Percentiles rank a stretch among this genome's conserved stretches.
Evolutionary conservation across 2,797 vertebrate species (phyloP).

Genomic region (Hafferia zeledoni): DNA sequence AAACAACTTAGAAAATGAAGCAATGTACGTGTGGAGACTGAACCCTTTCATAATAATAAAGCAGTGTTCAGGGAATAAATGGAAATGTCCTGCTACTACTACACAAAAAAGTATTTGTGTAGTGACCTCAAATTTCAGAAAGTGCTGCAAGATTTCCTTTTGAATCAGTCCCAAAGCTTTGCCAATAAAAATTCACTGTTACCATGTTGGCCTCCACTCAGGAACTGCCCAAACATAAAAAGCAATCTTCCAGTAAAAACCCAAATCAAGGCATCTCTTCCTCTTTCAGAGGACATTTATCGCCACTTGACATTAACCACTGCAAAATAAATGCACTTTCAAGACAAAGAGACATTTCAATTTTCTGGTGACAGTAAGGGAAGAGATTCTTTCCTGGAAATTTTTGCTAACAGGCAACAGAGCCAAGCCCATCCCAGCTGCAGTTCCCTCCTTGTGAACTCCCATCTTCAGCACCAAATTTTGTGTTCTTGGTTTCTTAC

Average conservation of each 20-base stretch:
- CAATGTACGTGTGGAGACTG: neutral
- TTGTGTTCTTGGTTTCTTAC: neutral
- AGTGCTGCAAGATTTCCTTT: neutral
- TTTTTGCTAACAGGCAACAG: neutral
- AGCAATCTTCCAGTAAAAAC: neutral
- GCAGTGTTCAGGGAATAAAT: neutral
- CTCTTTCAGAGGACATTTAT: slow-evolving; percentile 43
- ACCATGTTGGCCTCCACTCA: neutral
- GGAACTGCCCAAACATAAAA: neutral
- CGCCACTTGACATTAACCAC: slow-evolving; percentile 26
- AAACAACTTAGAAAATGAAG: neutral
- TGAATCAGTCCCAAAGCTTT: neutral
- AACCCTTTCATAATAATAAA: neutral
- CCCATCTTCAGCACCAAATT: neutral
- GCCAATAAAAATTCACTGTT: neutral
- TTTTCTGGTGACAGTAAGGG: slow-evolving; percentile 29
- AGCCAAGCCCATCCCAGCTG: neutral
- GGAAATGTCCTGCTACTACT: neutral
- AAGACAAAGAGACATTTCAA: slow-evolving; percentile 3
- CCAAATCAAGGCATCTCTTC: neutral
- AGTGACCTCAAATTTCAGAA: neutral
- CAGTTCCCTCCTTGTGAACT: neutral
- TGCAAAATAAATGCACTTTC: slow-evolving; percentile 45
- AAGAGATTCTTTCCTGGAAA: neutral
- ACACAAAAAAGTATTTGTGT: neutral